These are phyloP conservation scores for Caradrina clavipalpis DNA, from an alignment of 2,888 invertebrate species.

Conservation along the genomic window DNA sequence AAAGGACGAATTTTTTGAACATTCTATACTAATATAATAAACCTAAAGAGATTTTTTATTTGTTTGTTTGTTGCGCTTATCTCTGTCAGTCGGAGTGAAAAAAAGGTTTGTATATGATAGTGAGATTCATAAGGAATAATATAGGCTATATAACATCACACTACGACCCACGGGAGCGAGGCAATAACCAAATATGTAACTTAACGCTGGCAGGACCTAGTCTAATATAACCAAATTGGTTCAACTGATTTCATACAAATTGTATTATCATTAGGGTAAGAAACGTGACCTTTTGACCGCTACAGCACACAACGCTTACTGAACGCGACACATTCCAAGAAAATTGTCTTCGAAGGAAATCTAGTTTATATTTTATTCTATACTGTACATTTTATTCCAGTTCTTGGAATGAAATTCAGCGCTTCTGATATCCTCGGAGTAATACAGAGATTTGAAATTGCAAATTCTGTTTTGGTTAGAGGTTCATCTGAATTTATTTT, in stretches of 20 bases:
- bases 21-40: too few species aligned
- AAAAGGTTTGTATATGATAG: too few species aligned
- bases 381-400: conserved; percentile 23
- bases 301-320: conserved; percentile 10
- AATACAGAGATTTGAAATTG: conserved; percentile 28
- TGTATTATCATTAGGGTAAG: not conserved
- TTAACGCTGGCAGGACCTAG: too few species aligned
- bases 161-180: too few species aligned
- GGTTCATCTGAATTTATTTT: not conserved
- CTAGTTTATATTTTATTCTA: conserved; percentile 21
- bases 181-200: too few species aligned
- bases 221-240: not conserved
- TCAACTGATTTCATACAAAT: not conserved
- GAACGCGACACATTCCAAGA: conserved; percentile 13
- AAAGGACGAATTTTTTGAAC: not conserved
- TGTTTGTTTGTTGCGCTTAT: too few species aligned
- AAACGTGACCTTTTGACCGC: conserved; percentile 11
- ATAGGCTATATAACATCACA: too few species aligned
- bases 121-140: too few species aligned
- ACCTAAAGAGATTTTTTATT: too few species aligned
- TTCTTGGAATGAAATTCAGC: conserved; percentile 7
- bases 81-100: too few species aligned
- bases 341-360: conserved; percentile 25
- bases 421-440: conserved; percentile 2
- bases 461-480: conserved; percentile 18